A percentile compares a stretch with the other conserved stretches of the same genome.
phyloP scores from a whole-genome alignment of 2,113 vertebrate species.

The Scomber scombrus region DNA sequence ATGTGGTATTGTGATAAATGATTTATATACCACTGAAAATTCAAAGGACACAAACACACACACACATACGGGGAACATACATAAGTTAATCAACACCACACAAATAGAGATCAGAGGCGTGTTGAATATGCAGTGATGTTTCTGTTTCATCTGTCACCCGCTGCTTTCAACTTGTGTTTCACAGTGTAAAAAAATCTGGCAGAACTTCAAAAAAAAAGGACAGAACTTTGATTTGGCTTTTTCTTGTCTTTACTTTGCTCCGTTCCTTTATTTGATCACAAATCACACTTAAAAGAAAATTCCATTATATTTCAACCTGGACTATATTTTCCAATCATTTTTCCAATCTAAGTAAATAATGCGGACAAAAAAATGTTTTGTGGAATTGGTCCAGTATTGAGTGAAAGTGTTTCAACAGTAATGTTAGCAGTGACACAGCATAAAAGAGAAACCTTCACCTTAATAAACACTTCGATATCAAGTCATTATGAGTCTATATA shows the following conservation, averaged over 20 bases:
- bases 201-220: slow-evolving; percentile 32
- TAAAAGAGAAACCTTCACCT: too few relatives aligned
- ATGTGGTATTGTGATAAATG: slow-evolving; percentile 48
- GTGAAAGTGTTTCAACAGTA: too few relatives aligned
- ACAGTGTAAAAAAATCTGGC: slow-evolving; percentile 16
- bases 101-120: slow-evolving; percentile 43
- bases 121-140: slow-evolving; percentile 52
- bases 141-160: slow-evolving; percentile 56
- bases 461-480: too few relatives aligned
- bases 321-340: too few relatives aligned
- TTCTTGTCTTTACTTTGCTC: neutral
- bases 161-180: slow-evolving; percentile 33
- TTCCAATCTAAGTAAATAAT: too few relatives aligned
- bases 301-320: too few relatives aligned
- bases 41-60: slow-evolving; percentile 22
- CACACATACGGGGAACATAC: slow-evolving; percentile 20
- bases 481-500: too few relatives aligned
- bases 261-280: neutral
- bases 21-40: slow-evolving; percentile 41
- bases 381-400: too few relatives aligned
- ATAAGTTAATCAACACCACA: slow-evolving; percentile 51
- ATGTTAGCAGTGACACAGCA: too few relatives aligned
- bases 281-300: neutral
- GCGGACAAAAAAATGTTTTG: too few relatives aligned
- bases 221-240: slow-evolving; percentile 11